Base-by-base conservation (phyloP, 2,113 vertebrate genomes). In the Scomber colias region DNA sequence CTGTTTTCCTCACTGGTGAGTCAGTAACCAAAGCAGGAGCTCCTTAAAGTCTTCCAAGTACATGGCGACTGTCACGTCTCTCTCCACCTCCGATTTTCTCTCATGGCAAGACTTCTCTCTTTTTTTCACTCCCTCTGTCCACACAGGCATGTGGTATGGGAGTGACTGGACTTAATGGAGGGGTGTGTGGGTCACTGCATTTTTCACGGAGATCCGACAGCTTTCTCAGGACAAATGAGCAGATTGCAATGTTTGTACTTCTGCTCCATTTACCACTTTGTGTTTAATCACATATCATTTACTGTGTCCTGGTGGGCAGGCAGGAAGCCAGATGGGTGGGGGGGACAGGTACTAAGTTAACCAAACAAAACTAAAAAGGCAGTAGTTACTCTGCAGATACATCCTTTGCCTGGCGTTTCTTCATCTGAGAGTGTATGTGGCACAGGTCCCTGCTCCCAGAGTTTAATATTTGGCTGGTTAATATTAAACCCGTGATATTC, bases 201-300 rank as follows among this genome's bases (percentile, higher is more conserved):
- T 75, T 75, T 78, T 81, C 49, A 68, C 16, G 11, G 70, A 63
- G 57, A 21, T 72, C 68, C 3, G 3, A 75, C 62, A 70, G 65
- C 57, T 82, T 83, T 87, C 72, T 67, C 61, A 50, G 81, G 67
- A 69, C 31, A 90, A 84, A 81, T 73, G 73, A 68, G 75, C 86
- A 91, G 87, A 90, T 82, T 88, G 85, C 84, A 57, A 40, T 91
- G 90, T 95, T 94, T 94, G 90, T 83, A 75, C 81, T 94, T 94
- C 90, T 75, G 80, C 92, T 93, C 88, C 88, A 92, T 95, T 94
- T 93, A 92, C 68, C 81, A 70, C 66, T 81, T 82, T 79, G 74
- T 81, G 82, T 89, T 91, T 90, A 65, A 86, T 88, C 89, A 75
- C 45, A 79, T 75, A 75, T 83, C 46, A 83, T 91, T 91, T 78